Evolutionary conservation across 2,113 vertebrate genomes (phyloP).

Genomic region (Pristiophorus japonicus): DNA sequence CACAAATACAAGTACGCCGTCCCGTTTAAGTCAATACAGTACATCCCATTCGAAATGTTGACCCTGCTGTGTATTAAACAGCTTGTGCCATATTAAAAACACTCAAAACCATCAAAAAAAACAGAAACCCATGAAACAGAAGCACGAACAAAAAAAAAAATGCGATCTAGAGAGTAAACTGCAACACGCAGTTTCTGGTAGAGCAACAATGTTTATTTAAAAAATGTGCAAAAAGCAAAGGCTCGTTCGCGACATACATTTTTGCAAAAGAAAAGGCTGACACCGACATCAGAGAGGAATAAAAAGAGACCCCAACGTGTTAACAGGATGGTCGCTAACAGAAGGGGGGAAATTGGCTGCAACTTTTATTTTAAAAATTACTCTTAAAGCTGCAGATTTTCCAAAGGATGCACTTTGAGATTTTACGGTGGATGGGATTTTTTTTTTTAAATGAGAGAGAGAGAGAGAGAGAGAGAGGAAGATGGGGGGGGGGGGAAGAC

Average conservation of each 20-base stretch:
- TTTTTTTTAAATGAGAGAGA: not conserved
- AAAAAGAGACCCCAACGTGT: not conserved
- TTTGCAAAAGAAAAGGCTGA: too few relatives aligned
- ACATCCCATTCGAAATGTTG: not conserved
- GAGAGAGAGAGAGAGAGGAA: not conserved
- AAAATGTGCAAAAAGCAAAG: not conserved
- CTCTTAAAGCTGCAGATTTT: too few relatives aligned
- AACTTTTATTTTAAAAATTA: not conserved
- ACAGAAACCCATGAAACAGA: not conserved
- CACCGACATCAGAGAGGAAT: too few relatives aligned
- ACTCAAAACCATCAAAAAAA: not conserved
- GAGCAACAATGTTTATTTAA: not conserved
- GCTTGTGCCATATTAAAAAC: not conserved
- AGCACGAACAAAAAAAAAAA: not conserved
- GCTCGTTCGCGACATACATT: not conserved
- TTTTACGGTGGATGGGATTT: not conserved
- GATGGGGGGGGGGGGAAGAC: not conserved
- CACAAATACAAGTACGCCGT: not conserved
- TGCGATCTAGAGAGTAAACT: not conserved
- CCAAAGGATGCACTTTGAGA: too few relatives aligned
- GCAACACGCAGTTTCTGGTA: not conserved
- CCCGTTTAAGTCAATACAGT: not conserved
- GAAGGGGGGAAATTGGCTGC: not conserved
- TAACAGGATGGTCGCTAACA: not conserved
- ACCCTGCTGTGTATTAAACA: not conserved